A percentile compares a stretch with the other conserved stretches of the same genome.
Conservation (phyloP, 2,797 vertebrate genomes). For the Trachurus trachurus region DNA sequence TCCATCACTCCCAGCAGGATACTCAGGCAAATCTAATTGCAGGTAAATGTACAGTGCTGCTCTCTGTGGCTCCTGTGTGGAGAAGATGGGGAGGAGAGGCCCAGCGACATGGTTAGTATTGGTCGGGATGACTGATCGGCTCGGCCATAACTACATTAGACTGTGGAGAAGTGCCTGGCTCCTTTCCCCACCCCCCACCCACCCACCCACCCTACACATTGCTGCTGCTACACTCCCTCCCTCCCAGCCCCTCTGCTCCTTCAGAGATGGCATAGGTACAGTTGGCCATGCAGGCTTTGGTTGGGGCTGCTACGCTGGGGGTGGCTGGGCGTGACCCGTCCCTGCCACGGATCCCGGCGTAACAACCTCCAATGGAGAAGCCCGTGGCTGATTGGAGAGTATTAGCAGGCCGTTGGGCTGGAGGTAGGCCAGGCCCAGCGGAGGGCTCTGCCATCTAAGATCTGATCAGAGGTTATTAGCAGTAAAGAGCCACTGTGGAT, state of each 20-base stretch:
- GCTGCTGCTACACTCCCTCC: slow-evolving; percentile 2
- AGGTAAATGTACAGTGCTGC: slow-evolving; percentile 84
- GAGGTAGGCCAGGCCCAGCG: slow-evolving; percentile 72
- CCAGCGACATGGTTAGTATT: slow-evolving; percentile 86
- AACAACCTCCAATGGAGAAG: slow-evolving; percentile 65
- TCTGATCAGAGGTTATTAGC: slow-evolving; percentile 88
- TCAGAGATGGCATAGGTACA: slow-evolving; percentile 35
- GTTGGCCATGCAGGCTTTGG: slow-evolving; percentile 28
- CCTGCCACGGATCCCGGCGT: slow-evolving; percentile 37
- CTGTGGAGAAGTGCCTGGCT: slow-evolving; percentile 79
- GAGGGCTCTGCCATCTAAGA: slow-evolving; percentile 82
- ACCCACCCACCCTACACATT: slow-evolving; percentile 18
- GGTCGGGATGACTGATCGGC: slow-evolving; percentile 85
- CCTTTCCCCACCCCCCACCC: slow-evolving; percentile 44
- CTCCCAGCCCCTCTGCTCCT: slow-evolving; percentile 37
- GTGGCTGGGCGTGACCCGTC: slow-evolving; percentile 56
- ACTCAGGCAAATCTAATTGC: slow-evolving; percentile 84
- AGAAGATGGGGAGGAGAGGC: slow-evolving; percentile 80
- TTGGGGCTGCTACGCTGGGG: slow-evolving; percentile 2
- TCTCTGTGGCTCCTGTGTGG: slow-evolving; percentile 77
- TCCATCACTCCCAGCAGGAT: slow-evolving; percentile 83
- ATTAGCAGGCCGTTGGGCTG: slow-evolving; percentile 62
- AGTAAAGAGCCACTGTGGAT: slow-evolving; percentile 87
- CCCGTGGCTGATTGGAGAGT: slow-evolving; percentile 63
- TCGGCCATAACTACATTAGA: slow-evolving; percentile 81